Percentiles rank a stretch among this genome's conserved stretches.
phyloP scores from a whole-genome alignment of 2,113 vertebrate species.

The Xerus inauris region DNA sequence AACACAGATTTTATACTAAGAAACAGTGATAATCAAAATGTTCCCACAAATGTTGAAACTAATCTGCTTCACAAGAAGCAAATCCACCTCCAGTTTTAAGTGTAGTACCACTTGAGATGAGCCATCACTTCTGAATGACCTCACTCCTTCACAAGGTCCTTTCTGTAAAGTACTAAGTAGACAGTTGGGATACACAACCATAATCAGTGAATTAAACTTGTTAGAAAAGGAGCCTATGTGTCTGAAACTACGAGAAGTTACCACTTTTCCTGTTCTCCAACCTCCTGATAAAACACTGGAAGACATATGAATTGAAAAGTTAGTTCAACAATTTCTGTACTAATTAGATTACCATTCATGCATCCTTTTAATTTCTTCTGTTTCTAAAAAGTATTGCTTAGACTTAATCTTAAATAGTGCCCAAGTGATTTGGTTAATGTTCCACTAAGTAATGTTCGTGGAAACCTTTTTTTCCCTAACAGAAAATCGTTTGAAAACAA shows the following conservation, averaged over 20 bases:
- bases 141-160: not conserved
- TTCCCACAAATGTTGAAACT: conserved; percentile 53
- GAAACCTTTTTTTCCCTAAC: not conserved
- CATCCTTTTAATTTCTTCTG: conserved; percentile 45
- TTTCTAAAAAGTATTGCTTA: conserved; percentile 15
- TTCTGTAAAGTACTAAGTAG: not conserved
- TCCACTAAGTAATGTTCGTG: not conserved
- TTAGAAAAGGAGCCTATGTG: not conserved
- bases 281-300: not conserved
- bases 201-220: not conserved
- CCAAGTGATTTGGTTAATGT: not conserved
- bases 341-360: not conserved
- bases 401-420: conserved; percentile 16
- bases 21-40: conserved; percentile 52
- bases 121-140: not conserved
- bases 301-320: not conserved
- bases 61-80: conserved; percentile 60
- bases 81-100: not conserved
- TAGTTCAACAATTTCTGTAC: not conserved
- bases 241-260: not conserved
- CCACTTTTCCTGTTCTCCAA: too few species aligned
- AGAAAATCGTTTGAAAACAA: not conserved
- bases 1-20: conserved; percentile 57
- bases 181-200: not conserved
- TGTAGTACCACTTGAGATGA: not conserved